Evolutionary conservation across 2,113 vertebrate species (phyloP).

Genomic region (Scomber scombrus): DNA sequence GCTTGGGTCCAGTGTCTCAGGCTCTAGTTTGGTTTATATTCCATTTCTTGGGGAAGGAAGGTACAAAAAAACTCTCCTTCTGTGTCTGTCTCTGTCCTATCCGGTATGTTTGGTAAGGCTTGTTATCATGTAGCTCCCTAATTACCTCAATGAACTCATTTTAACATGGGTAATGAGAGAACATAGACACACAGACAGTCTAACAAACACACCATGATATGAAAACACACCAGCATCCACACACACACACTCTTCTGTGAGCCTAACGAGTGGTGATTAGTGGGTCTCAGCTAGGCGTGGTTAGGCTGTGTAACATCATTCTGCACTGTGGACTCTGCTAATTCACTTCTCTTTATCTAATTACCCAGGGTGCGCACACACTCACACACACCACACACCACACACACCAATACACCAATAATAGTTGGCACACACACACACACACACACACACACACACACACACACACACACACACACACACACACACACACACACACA

Average conservation of each 20-base stretch:
- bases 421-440: conserved; percentile 85
- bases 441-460: conserved; percentile 67
- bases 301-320: conserved; percentile 89
- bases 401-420: too few relatives aligned
- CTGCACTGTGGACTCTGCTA: conserved; percentile 92
- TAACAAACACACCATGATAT: conserved; percentile 19
- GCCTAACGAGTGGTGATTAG: conserved; percentile 94
- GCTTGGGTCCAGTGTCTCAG: conserved; percentile 15
- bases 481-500: conserved; percentile 82
- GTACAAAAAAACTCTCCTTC: conserved; percentile 5
- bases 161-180: conserved; percentile 59
- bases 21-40: conserved; percentile 15
- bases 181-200: conserved; percentile 38
- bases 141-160: conserved; percentile 64
- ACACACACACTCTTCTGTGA: conserved; percentile 62
- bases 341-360: conserved; percentile 95
- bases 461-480: conserved; percentile 72
- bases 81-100: conserved; percentile 11
- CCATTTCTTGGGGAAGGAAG: background rate
- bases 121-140: conserved; percentile 66
- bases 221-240: conserved; percentile 47
- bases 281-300: conserved; percentile 87
- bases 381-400: conserved; percentile 74
- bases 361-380: conserved; percentile 86
- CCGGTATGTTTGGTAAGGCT: conserved; percentile 36